phyloP scores from a whole-genome alignment of 2,797 vertebrate species.

The Loris lydekkerianus region DNA sequence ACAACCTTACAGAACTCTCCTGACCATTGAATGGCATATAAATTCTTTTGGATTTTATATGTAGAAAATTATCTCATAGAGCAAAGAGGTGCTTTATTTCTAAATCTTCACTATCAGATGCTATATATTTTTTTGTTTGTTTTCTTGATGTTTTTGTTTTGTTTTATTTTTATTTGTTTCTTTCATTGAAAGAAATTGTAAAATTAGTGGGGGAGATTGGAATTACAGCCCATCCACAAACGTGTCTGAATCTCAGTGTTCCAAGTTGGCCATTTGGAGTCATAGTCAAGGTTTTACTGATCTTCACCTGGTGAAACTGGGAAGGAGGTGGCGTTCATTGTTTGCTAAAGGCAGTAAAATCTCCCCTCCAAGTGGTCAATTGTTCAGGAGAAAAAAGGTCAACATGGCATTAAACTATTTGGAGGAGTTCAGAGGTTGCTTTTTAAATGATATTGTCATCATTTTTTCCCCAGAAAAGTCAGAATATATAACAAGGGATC shows the following conservation, averaged over 20 bases:
- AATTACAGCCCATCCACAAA: neutral
- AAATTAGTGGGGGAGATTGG: neutral
- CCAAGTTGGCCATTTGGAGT: neutral
- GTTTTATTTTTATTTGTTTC: neutral
- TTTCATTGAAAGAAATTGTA: neutral
- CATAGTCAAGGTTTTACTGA: neutral
- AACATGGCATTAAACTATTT: neutral
- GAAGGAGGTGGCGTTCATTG: neutral
- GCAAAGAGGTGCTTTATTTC: neutral
- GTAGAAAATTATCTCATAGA: neutral
- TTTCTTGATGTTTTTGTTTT: neutral
- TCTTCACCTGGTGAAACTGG: neutral
- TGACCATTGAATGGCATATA: neutral
- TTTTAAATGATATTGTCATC: neutral
- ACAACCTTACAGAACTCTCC: neutral
- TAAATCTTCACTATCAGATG: neutral
- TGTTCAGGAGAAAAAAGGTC: neutral
- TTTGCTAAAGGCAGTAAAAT: neutral
- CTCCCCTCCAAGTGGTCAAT: neutral
- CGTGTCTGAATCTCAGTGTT: neutral
- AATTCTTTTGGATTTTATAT: neutral
- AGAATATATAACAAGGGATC: neutral
- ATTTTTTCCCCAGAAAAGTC: neutral
- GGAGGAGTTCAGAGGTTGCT: neutral
- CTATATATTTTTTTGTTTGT: neutral